Evolutionary conservation across 2,797 vertebrate genomes (phyloP).

Genomic region (Aulostomus chinensis): DNA sequence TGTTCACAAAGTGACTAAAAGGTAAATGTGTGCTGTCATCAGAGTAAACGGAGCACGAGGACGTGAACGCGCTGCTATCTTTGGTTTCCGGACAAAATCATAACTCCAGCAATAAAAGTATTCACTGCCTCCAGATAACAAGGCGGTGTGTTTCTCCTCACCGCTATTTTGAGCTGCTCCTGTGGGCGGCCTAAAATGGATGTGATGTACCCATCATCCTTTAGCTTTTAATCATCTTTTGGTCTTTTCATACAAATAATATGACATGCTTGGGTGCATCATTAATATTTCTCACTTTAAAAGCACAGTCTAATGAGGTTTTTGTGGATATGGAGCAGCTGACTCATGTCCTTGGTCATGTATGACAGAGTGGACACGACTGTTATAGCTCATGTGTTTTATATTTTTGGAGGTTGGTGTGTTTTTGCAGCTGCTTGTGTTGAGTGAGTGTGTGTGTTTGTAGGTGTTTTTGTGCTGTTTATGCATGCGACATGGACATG

Average conservation of each 20-base stretch:
- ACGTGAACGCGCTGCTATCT: slow-evolving; percentile 8
- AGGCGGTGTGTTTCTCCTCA: no score
- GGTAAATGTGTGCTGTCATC: slow-evolving; percentile 19
- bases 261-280: no score
- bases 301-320: no score
- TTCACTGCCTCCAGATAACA: neutral
- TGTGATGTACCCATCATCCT: no score
- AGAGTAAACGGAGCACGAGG: slow-evolving; percentile 7
- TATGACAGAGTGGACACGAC: slow-evolving; percentile 2
- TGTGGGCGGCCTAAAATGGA: neutral
- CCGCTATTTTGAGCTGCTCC: neutral
- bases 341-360: slow-evolving; percentile 21
- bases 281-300: no score
- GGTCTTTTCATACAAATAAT: no score
- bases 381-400: slow-evolving; percentile 9
- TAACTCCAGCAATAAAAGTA: no score
- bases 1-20: slow-evolving; percentile 17
- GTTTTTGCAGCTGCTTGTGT: neutral
- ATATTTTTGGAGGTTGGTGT: neutral
- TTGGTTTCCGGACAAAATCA: slow-evolving; percentile 11
- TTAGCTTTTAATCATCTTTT: no score
- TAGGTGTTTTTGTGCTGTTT: slow-evolving; percentile 15
- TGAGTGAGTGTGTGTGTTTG: slow-evolving; percentile 1
- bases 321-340: slow-evolving; percentile 2
- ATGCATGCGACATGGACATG: slow-evolving; percentile 20